Percentiles rank a stretch among this genome's conserved stretches.
Conservation (phyloP, 2,113 vertebrate genomes). For the Cyprinodon tularosa region DNA sequence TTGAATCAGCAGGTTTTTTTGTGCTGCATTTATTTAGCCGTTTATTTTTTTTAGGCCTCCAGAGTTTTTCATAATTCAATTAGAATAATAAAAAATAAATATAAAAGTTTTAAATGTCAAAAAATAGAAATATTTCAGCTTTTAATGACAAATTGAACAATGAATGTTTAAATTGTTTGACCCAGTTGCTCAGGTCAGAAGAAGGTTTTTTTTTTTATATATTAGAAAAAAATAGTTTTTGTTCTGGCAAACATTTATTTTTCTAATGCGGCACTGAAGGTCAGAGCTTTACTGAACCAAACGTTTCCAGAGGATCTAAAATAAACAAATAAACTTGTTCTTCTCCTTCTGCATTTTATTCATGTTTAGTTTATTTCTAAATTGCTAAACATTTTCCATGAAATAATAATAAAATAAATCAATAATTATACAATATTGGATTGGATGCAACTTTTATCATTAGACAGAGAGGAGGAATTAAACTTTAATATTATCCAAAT, state of each 20-base stretch:
- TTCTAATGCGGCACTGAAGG: neutral
- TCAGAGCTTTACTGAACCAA: neutral
- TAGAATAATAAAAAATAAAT: neutral
- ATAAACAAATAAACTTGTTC: neutral
- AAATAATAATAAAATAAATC: neutral
- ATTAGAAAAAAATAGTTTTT: neutral
- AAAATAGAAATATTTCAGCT: neutral
- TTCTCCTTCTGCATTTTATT: neutral
- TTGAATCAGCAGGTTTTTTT: neutral
- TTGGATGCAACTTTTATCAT: no score
- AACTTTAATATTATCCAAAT: no score
- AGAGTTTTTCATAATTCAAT: neutral
- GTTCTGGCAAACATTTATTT: neutral
- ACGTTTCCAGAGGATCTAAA: no score
- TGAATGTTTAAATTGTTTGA: no score
- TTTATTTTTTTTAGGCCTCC: neutral
- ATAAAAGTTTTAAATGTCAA: neutral
- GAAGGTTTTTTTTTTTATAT: no score
- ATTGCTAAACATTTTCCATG: neutral
- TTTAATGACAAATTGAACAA: neutral
- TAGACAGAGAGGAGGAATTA: no score
- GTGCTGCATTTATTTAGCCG: neutral
- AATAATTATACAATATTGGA: no score
- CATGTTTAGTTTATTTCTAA: neutral
- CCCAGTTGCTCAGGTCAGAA: no score